Conservation (phyloP, 2,113 vertebrate species). For the Lathamus discolor region DNA sequence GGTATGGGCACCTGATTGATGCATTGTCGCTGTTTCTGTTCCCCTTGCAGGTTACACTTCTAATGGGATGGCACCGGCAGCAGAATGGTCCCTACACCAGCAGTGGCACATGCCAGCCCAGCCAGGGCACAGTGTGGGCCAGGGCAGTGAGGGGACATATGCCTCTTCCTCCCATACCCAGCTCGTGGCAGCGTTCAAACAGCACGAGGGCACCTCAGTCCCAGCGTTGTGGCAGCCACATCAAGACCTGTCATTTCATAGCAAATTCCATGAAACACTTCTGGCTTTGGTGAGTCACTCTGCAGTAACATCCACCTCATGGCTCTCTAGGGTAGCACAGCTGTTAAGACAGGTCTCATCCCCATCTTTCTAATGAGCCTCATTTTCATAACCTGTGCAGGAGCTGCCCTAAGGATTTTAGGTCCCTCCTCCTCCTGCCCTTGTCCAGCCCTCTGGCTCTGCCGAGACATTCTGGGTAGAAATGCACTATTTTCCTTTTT, state of each 20-base stretch:
- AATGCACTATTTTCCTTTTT: neutral
- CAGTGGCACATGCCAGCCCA: neutral
- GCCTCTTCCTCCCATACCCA: neutral
- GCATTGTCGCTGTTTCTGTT: neutral
- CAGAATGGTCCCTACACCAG: rapidly evolving
- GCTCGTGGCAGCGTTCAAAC: neutral
- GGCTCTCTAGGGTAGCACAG: neutral
- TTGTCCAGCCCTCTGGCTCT: neutral
- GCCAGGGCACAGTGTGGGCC: rapidly evolving
- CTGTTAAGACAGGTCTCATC: neutral
- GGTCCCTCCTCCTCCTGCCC: neutral
- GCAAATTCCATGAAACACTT: neutral
- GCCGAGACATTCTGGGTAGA: neutral
- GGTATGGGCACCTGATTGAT: rapidly evolving
- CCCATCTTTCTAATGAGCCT: neutral
- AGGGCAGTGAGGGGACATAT: neutral
- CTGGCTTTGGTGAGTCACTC: slow-evolving; percentile 22
- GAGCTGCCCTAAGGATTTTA: neutral
- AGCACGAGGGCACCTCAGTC: rapidly evolving
- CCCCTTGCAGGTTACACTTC: neutral
- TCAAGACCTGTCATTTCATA: neutral
- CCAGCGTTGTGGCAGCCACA: rapidly evolving
- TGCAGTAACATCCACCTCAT: neutral
- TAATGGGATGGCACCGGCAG: neutral
- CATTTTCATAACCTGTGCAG: neutral